These are phyloP conservation scores for Ischnura elegans DNA, from an alignment of 2,888 invertebrate species.

Conservation along the genomic window DNA sequence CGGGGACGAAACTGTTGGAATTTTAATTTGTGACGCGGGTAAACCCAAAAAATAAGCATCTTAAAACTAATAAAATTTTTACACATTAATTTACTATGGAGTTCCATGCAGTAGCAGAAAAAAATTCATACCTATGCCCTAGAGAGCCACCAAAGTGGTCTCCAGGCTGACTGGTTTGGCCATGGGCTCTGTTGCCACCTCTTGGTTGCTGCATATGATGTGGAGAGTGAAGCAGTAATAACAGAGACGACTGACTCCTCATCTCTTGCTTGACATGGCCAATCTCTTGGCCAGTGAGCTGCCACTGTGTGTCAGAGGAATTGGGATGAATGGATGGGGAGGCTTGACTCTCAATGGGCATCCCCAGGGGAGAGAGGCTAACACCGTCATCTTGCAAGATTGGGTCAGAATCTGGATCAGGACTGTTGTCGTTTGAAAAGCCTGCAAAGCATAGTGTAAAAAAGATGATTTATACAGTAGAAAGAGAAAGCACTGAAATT, in stretches of 20 bases:
- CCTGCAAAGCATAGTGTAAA: slow-evolving; percentile 68
- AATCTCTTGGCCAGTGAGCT: neutral
- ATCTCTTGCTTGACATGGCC: slow-evolving; percentile 18
- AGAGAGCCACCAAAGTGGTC: slow-evolving; percentile 27
- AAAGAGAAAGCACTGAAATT: neutral
- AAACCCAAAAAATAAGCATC: no score
- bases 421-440: slow-evolving; percentile 68
- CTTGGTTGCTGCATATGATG: slow-evolving; percentile 7
- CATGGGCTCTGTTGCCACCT: neutral
- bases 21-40: no score
- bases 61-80: no score
- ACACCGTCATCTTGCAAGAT: slow-evolving; percentile 75
- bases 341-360: slow-evolving; percentile 48
- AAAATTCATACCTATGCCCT: slow-evolving; percentile 5
- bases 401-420: slow-evolving; percentile 68
- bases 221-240: slow-evolving; percentile 35
- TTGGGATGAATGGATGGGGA: slow-evolving; percentile 61
- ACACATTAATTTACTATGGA: no score
- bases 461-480: neutral
- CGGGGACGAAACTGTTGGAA: no score
- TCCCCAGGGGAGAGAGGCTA: slow-evolving; percentile 75
- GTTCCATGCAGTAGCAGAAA: neutral
- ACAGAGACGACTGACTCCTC: slow-evolving; percentile 19
- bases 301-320: slow-evolving; percentile 41
- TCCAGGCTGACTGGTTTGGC: neutral